Conservation (phyloP, 2,113 vertebrate species). For the Hypocryptadius cinnamomeus region DNA sequence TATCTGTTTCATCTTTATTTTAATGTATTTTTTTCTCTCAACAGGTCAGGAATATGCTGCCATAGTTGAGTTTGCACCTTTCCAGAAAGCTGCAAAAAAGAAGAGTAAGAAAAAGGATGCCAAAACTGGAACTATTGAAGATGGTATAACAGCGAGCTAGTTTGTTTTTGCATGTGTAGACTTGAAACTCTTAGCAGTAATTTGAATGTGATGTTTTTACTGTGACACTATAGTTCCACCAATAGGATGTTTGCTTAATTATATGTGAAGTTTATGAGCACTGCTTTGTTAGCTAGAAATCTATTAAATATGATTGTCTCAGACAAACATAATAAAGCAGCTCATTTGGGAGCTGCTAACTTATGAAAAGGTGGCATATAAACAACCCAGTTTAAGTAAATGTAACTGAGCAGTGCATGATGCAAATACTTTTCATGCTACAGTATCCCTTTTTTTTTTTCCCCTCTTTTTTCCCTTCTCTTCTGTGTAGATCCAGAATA, state of each 20-base stretch:
- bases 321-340: neutral
- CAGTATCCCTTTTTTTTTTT: neutral
- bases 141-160: conserved; percentile 73
- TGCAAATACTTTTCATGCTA: neutral
- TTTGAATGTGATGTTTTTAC: neutral
- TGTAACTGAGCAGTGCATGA: neutral
- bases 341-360: neutral
- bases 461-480: accelerated
- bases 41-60: conserved; percentile 95
- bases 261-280: neutral
- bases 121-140: conserved; percentile 92
- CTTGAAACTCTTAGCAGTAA: neutral
- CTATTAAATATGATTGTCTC: neutral
- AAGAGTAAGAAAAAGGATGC: conserved; percentile 94
- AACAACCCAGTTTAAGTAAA: neutral
- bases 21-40: neutral
- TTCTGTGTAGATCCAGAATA: conserved; percentile 85
- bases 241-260: neutral
- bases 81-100: conserved; percentile 98
- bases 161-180: neutral
- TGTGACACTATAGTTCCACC: neutral
- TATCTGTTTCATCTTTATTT: neutral
- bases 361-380: neutral
- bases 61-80: conserved; percentile 96
- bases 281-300: neutral